These are phyloP conservation scores for Rhagophthalmus giganteus DNA, from an alignment of 2,888 invertebrate genomes.

Conservation along the genomic window DNA sequence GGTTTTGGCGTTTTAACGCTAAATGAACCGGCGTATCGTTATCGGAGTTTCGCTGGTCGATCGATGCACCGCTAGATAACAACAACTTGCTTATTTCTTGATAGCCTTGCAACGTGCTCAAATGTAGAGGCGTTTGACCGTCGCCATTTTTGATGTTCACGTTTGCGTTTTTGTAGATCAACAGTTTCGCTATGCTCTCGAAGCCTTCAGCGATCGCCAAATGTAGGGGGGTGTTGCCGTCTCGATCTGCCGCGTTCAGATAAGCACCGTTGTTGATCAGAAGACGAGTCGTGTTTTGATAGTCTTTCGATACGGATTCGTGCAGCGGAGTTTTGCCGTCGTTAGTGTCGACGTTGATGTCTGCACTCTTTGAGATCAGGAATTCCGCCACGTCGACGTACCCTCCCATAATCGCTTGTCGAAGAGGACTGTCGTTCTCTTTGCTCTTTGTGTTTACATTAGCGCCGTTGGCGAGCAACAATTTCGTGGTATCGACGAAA, in stretches of 20 bases:
- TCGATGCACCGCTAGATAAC: not conserved
- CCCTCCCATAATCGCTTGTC: not conserved
- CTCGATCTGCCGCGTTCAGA: not conserved
- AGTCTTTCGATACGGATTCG: no score
- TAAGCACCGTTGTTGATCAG: no score
- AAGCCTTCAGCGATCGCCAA: not conserved
- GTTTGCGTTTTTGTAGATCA: not conserved
- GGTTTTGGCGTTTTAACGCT: not conserved
- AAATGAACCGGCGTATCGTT: constrained; percentile 3
- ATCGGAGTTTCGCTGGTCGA: not conserved
- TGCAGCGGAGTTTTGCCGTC: no score
- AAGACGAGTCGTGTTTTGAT: no score
- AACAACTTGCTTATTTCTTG: not conserved
- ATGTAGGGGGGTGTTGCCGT: not conserved
- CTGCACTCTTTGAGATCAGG: not conserved
- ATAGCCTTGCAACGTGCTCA: not conserved
- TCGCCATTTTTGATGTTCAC: not conserved
- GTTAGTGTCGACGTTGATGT: not conserved
- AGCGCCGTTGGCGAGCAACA: not conserved
- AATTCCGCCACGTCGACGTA: not conserved
- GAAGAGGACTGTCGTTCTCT: not conserved
- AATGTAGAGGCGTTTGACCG: not conserved
- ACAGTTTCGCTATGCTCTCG: not conserved
- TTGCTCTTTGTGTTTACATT: not conserved
- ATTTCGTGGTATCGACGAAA: not conserved